Percentiles rank a stretch among this genome's conserved stretches.
Evolutionary conservation across 2,888 invertebrate genomes (phyloP).

Genomic region (Andrena trimmerana): DNA sequence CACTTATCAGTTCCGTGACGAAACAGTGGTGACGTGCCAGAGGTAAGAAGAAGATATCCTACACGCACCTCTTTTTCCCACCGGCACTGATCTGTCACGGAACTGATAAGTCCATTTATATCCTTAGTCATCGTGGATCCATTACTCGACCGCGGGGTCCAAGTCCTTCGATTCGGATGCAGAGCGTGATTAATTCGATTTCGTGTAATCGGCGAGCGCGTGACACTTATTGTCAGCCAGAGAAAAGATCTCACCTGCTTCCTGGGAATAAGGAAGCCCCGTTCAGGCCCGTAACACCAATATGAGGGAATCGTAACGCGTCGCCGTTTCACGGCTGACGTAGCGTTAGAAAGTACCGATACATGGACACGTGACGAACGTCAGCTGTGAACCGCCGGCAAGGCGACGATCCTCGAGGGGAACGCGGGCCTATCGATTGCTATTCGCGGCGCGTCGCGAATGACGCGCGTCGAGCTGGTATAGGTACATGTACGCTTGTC

Average conservation of each 20-base stretch:
- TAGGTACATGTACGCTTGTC: constrained; percentile 49
- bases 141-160: neutral
- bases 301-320: neutral
- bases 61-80: no score
- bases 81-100: no score
- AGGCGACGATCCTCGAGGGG: constrained; percentile 3
- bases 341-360: constrained; percentile 50
- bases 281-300: neutral
- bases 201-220: constrained; percentile 24
- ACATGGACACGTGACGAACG: constrained; percentile 43
- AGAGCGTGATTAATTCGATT: constrained; percentile 28
- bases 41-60: no score
- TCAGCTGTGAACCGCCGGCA: constrained; percentile 33
- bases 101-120: no score
- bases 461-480: constrained; percentile 50
- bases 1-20: no score
- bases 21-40: no score
- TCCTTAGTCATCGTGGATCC: neutral
- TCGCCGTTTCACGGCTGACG: constrained; percentile 42
- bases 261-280: neutral
- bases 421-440: constrained; percentile 43
- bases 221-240: neutral
- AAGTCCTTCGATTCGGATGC: neutral
- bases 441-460: constrained; percentile 58
- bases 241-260: neutral